A percentile compares a stretch with the other conserved stretches of the same genome.
Evolutionary conservation across 92 coral and sea anemone species (phyloP).

Genomic region (Hydrozoanthus gracilis): DNA sequence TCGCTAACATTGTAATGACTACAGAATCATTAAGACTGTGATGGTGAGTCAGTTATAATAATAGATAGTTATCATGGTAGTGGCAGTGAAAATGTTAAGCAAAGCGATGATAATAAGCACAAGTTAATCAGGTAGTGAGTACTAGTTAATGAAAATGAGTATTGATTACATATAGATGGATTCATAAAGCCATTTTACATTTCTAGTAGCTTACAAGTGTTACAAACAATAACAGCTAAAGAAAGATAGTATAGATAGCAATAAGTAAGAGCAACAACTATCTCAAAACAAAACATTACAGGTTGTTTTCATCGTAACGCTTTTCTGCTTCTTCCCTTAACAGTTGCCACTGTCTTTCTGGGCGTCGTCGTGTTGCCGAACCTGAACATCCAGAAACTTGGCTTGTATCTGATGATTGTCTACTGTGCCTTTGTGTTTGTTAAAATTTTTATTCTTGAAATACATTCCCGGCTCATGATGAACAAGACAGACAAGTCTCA

Average conservation of each 20-base stretch:
- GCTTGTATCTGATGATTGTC: slow-evolving; percentile 10
- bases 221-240: too few relatives aligned
- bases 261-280: not conserved
- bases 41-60: too few relatives aligned
- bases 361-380: slow-evolving; percentile 26
- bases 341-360: slow-evolving; percentile 28
- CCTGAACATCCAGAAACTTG: slow-evolving; percentile 2
- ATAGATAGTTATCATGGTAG: too few relatives aligned
- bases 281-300: not conserved
- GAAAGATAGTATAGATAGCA: too few relatives aligned
- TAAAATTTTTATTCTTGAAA: slow-evolving; percentile 5
- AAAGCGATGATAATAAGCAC: too few relatives aligned
- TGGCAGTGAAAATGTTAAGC: too few relatives aligned
- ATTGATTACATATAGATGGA: too few relatives aligned
- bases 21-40: not conserved
- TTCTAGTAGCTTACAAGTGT: too few relatives aligned
- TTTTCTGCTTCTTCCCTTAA: not conserved
- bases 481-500: not conserved
- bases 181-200: too few relatives aligned
- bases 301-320: not conserved
- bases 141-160: too few relatives aligned
- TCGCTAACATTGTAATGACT: not conserved
- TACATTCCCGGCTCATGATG: not conserved
- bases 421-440: not conserved
- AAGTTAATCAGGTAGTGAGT: too few relatives aligned